Evolutionary conservation across 2,113 vertebrate genomes (phyloP).

Genomic region (Empidonax traillii): DNA sequence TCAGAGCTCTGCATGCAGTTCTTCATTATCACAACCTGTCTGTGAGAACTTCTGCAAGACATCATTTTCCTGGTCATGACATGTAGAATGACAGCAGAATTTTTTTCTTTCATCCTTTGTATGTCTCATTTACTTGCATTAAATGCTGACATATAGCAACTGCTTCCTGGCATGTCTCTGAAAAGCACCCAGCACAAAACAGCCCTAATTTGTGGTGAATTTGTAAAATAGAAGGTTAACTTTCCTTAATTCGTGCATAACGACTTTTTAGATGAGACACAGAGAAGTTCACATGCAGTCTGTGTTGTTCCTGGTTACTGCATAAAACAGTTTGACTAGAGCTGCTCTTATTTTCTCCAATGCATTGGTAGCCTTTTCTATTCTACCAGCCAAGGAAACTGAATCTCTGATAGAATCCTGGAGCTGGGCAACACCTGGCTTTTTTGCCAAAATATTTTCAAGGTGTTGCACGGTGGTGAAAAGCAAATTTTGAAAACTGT

Average conservation of each 20-base stretch:
- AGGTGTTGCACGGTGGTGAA: constrained; percentile 23
- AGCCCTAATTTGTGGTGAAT: background rate
- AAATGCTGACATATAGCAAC: background rate
- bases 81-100: background rate
- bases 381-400: background rate
- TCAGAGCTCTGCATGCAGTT: background rate
- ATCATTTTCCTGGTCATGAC: background rate
- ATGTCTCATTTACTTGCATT: background rate
- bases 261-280: background rate
- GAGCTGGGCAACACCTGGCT: background rate
- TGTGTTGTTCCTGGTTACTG: background rate
- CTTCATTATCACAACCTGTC: background rate
- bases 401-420: constrained; percentile 34
- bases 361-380: constrained; percentile 12
- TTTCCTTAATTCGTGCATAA: background rate
- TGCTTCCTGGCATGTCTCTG: background rate
- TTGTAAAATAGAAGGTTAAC: background rate
- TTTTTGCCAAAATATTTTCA: constrained; percentile 45
- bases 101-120: background rate
- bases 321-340: background rate
- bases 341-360: background rate
- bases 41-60: background rate
- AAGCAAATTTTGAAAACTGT: constrained; percentile 42
- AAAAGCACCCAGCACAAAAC: background rate
- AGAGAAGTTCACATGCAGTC: background rate